Conservation (phyloP, 1,140 invertebrate genomes). For the Plectus sambesii region DNA sequence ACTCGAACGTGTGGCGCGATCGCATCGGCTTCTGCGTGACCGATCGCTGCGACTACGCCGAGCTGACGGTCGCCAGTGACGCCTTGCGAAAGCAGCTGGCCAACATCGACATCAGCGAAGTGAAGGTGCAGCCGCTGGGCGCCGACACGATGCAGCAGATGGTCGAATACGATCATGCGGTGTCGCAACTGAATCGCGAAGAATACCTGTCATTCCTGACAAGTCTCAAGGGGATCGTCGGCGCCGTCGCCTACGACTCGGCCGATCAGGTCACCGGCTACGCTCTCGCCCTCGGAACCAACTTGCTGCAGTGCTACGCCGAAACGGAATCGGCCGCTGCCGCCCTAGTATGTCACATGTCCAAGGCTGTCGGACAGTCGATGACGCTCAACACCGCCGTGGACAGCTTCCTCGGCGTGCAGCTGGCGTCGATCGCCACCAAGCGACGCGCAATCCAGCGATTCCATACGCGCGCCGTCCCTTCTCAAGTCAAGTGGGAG, state of each 20-base stretch:
- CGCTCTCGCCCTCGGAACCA: conserved; percentile 10
- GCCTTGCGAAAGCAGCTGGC: conserved; percentile 21
- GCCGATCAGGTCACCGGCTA: conserved; percentile 19
- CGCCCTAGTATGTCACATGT: too few species aligned
- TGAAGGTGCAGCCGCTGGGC: background rate
- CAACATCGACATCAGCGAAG: background rate
- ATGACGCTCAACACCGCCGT: conserved; percentile 16
- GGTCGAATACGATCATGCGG: too few species aligned
- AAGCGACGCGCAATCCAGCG: conserved; percentile 14
- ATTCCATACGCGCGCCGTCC: conserved; percentile 23
- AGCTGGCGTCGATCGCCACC: conserved; percentile 16
- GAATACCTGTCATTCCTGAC: conserved; percentile 11
- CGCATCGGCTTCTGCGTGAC: conserved; percentile 40
- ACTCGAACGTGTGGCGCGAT: conserved; percentile 30
- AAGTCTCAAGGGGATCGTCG: conserved; percentile 10
- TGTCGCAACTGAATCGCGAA: conserved; percentile 12
- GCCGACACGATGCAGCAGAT: too few species aligned
- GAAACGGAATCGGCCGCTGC: conserved; percentile 24
- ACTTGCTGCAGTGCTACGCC: conserved; percentile 15
- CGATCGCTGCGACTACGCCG: conserved; percentile 31
- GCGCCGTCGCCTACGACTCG: conserved; percentile 19
- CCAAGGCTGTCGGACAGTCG: too few species aligned
- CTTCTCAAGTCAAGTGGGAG: conserved; percentile 22
- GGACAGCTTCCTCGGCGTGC: conserved; percentile 20
- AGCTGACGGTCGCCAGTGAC: conserved; percentile 30